Base-by-base conservation (phyloP, 2,888 invertebrate species). In the Odontothrips loti region DNA sequence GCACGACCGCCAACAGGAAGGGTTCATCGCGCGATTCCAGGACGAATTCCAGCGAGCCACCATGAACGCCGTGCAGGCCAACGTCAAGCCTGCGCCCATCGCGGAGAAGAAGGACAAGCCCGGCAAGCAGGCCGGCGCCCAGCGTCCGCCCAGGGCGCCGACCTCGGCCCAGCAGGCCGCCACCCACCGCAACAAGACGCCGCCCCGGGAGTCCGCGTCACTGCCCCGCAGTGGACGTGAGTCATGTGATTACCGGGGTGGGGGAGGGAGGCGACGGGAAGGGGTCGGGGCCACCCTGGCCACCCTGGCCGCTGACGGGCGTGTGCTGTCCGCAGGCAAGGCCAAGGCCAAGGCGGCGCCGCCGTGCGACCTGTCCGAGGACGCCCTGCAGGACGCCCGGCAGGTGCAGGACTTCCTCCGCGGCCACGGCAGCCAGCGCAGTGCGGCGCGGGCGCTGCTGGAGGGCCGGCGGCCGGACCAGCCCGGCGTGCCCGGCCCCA, bases 311-410 rank as follows among this genome's bases (percentile, higher is more conserved):
- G n/a, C n/a, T n/a, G n/a, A n/a, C n/a, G n/a, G n/a, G n/a, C n/a
- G n/a, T n/a, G n/a, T n/a, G n/a, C n/a, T n/a, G n/a, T n/a, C n/a
- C 58, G 17, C 58, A 58, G 58, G 58, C 58, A 58, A 58, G 68
- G 12, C 8, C 68, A 75, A 75, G 68, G 11, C 27, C 68, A 75
- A 27, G 68, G 12, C 12, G 68, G 27, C 27, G 68, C 15, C 58
- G 58, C 23, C 68, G 68, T 75, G 68, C 68, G 68, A 75, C 68
- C 68, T 68, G 68, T n/a, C 68, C n/a, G 23, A 75, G 68, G 68
- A 68, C 23, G 68, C 68, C 23, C 68, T 68, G 68, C 68, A 68
- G 68, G 68, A 75, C 68, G 68, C 68, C 11, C 68, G 68, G 6
- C 68, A 75, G 68, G 68, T 75, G 27, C 68, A 75, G 23, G 68